Percentiles rank a stretch among this genome's conserved stretches.
Evolutionary conservation across 2,797 vertebrate species (phyloP).

Genomic region (Gymnoscopelus microlampas): DNA sequence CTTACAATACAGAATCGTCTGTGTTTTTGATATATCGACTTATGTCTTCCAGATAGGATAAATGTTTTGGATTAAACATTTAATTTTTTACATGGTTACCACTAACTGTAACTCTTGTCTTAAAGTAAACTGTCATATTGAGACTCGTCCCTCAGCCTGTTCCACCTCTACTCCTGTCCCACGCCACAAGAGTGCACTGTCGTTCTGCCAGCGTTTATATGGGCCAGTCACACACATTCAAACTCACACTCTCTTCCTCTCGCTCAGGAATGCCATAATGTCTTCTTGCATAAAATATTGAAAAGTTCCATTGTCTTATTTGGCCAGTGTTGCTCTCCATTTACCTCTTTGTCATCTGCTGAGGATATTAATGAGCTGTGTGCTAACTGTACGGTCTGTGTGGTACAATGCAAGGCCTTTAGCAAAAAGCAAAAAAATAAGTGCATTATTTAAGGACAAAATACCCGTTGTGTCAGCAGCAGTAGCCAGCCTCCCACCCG

Average conservation of each 20-base stretch:
- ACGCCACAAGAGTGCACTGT: constrained; percentile 76
- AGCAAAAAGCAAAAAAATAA: constrained; percentile 15
- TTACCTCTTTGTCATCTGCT: not conserved
- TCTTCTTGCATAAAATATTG: constrained; percentile 5
- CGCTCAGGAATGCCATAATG: not conserved
- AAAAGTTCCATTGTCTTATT: constrained; percentile 3
- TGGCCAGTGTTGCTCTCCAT: not conserved
- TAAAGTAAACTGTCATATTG: not conserved
- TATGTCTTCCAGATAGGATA: no score
- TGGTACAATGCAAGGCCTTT: constrained; percentile 20
- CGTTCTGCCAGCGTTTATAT: constrained; percentile 44
- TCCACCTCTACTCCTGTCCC: constrained; percentile 35
- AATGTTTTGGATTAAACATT: no score
- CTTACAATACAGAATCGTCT: no score
- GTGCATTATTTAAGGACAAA: constrained; percentile 37
- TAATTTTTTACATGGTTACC: no score
- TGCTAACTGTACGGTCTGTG: not conserved
- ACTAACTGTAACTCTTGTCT: no score
- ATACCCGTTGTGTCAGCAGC: constrained; percentile 40
- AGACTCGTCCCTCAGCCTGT: constrained; percentile 14
- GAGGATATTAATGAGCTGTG: not conserved
- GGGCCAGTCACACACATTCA: constrained; percentile 14
- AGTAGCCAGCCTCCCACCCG: constrained; percentile 18
- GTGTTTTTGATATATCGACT: no score
- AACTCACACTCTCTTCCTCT: constrained; percentile 1